phyloP scores from a whole-genome alignment of 1,140 invertebrate genomes.

The Lordiphosa stackelbergi region DNA sequence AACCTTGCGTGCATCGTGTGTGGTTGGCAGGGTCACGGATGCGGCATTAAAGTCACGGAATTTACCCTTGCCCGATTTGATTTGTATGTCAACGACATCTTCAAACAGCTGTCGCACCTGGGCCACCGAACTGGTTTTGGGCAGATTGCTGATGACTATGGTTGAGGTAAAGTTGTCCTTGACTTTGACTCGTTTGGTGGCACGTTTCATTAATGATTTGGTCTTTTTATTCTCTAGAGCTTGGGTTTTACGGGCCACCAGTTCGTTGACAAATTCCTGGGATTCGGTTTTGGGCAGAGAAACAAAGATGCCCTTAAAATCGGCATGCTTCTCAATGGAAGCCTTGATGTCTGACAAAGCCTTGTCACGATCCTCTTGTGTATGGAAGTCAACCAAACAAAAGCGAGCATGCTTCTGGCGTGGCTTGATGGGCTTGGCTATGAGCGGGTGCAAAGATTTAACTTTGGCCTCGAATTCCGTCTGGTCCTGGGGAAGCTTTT shows the following conservation, averaged over 20 bases:
- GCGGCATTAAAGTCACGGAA: slow-evolving; percentile 56
- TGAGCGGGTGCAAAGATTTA: slow-evolving; percentile 47
- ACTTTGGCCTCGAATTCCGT: slow-evolving; percentile 49
- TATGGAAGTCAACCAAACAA: slow-evolving; percentile 61
- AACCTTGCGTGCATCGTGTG: slow-evolving; percentile 55
- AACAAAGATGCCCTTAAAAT: slow-evolving; percentile 44
- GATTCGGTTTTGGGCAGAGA: slow-evolving; percentile 65
- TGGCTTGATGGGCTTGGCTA: slow-evolving; percentile 54
- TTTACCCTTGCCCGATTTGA: slow-evolving; percentile 58
- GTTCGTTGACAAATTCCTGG: slow-evolving; percentile 58
- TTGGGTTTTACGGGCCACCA: slow-evolving; percentile 57
- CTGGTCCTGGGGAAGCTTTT: slow-evolving; percentile 56
- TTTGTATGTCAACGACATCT: slow-evolving; percentile 67
- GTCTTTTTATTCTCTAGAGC: slow-evolving; percentile 56
- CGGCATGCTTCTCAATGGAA: slow-evolving; percentile 28
- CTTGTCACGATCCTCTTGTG: slow-evolving; percentile 47
- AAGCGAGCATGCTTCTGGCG: slow-evolving; percentile 70
- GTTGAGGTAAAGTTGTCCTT: slow-evolving; percentile 61
- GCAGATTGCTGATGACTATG: slow-evolving; percentile 63
- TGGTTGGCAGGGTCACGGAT: slow-evolving; percentile 61
- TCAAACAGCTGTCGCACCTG: slow-evolving; percentile 60
- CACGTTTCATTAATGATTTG: slow-evolving; percentile 52
- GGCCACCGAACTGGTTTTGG: slow-evolving; percentile 47
- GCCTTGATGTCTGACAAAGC: slow-evolving; percentile 43
- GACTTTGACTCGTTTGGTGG: slow-evolving; percentile 34